Base-by-base conservation (phyloP, 1,140 invertebrate genomes). In the Bactericera cockerelli region DNA sequence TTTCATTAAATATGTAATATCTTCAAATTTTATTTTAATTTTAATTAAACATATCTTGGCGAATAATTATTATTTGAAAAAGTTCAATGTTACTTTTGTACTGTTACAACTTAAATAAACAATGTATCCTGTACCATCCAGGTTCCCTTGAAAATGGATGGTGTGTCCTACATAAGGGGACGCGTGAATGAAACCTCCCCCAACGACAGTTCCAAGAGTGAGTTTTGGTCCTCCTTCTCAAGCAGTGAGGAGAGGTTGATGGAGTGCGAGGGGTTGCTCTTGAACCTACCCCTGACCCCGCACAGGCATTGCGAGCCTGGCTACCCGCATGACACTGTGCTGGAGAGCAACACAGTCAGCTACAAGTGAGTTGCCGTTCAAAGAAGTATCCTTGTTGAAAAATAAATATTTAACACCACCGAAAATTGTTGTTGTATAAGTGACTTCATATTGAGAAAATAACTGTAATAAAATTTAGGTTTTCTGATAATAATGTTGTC, bases 191-290 rank as follows among this genome's bases (percentile, higher is more conserved):
- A 83, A 65, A 81, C 78, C 0, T 78, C 75, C 0, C 64, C 76
- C 4, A 78, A 81, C 62, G 82, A 84, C 63, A 77, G 78, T 69
- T 81, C 80, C 58, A 80, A 83, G 62, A 85, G 83, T 0, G 84
- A 88, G 67, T 84, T 84, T 67, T 85, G 82, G 80, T 86, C 84
- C 0, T 86, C 83, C 0, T 87, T 86, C 70, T 85, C 82, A 13
- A 81, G 79, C 63, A 84, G 82, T 36, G 85, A 87, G 65, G 85
- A 87, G 66, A 79, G 81, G 1, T 70, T 88, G 1, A 68, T 85
- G 2, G 79, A 83, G 61, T 88, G 85, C 64, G 79, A 79, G 28
- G 85, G 85, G 2, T 70, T 88, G 21, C 80, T 88, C 59, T 69
- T 85, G 3, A 83, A 82, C 66, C 70, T 86, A 61, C 83, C 83